A percentile compares a stretch with the other conserved stretches of the same genome.
Conservation (phyloP, 2,797 vertebrate species). For the Percopsis omiscomaycus region DNA sequence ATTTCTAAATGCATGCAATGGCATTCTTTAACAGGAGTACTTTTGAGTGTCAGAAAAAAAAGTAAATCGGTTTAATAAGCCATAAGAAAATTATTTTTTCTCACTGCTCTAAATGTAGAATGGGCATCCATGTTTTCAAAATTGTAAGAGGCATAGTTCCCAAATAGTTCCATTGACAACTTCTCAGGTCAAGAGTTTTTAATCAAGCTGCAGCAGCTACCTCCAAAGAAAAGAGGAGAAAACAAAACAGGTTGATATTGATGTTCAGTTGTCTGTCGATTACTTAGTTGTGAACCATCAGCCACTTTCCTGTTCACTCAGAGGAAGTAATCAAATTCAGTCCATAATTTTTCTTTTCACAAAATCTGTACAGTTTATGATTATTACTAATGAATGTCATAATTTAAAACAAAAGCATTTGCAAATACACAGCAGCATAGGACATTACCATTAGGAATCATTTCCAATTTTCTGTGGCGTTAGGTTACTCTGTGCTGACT, state of each 20-base stretch:
- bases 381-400: slow-evolving; percentile 33
- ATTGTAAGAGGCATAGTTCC: slow-evolving; percentile 29
- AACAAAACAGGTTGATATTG: slow-evolving; percentile 26
- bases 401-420: slow-evolving; percentile 34
- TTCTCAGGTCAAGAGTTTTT: slow-evolving; percentile 36
- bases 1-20: slow-evolving; percentile 63
- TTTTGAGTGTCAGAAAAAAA: slow-evolving; percentile 56
- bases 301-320: neutral
- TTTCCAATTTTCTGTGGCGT: slow-evolving; percentile 28
- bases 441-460: slow-evolving; percentile 38
- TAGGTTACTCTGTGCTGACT: slow-evolving; percentile 44
- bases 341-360: neutral
- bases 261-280: slow-evolving; percentile 28
- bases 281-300: slow-evolving; percentile 19
- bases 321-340: slow-evolving; percentile 32
- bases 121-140: slow-evolving; percentile 11
- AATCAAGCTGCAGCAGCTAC: slow-evolving; percentile 40
- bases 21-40: slow-evolving; percentile 49
- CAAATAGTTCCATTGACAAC: slow-evolving; percentile 41
- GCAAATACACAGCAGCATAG: slow-evolving; percentile 56
- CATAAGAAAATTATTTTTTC: slow-evolving; percentile 54
- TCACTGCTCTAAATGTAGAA: slow-evolving; percentile 29
- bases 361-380: slow-evolving; percentile 43
- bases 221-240: slow-evolving; percentile 43
- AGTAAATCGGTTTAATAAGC: slow-evolving; percentile 51